Percentiles rank a stretch among this genome's conserved stretches.
phyloP scores from a whole-genome alignment of 2,113 vertebrate genomes.

The Diadophis punctatus region DNA sequence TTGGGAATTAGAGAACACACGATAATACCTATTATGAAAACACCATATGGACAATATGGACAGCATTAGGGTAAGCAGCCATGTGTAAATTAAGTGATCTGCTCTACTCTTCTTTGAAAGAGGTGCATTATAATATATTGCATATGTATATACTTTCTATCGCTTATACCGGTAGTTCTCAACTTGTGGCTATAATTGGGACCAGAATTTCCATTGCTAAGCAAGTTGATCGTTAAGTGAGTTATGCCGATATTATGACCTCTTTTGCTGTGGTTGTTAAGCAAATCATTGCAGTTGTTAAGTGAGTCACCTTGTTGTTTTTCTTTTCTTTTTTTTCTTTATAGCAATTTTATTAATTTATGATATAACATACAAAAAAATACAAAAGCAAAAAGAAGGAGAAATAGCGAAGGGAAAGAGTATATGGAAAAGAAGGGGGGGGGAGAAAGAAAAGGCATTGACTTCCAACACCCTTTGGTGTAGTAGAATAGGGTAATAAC shows the following conservation, averaged over 20 bases:
- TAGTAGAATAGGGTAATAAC: too few species aligned
- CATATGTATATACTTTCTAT: background rate
- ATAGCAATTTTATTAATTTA: too few species aligned
- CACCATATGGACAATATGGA: background rate
- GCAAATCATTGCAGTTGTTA: background rate
- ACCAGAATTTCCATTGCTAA: background rate
- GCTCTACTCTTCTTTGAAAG: background rate
- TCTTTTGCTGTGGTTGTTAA: background rate
- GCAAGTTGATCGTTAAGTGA: background rate
- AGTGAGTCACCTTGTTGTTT: background rate
- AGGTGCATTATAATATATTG: background rate
- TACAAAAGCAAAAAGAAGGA: too few species aligned
- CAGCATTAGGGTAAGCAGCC: background rate
- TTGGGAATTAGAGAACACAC: background rate
- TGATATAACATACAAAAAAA: too few species aligned
- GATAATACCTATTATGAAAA: background rate
- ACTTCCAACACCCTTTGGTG: too few species aligned
- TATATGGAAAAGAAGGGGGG: too few species aligned
- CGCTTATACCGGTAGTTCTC: background rate
- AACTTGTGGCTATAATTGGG: background rate
- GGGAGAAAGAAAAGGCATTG: too few species aligned
- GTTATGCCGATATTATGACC: background rate
- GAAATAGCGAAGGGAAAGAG: too few species aligned
- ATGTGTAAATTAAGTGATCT: background rate
- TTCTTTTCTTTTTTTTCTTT: too few species aligned